These are phyloP conservation scores for Acomys russatus DNA, from an alignment of 2,797 vertebrate species.

Conservation along the genomic window DNA sequence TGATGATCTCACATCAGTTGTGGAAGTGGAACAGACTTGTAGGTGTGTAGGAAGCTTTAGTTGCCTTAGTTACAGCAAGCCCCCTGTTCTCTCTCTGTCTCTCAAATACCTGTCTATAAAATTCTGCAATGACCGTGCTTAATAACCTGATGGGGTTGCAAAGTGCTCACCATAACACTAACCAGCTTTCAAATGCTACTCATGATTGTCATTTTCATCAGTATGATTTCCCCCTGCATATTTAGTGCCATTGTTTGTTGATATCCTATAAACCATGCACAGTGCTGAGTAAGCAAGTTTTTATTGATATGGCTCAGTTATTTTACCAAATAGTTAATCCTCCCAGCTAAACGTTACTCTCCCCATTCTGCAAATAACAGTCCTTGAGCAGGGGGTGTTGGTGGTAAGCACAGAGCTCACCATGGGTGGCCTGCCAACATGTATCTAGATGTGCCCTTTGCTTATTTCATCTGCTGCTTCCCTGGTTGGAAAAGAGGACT, in stretches of 20 bases:
- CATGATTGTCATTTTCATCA: not conserved
- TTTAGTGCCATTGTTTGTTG: not conserved
- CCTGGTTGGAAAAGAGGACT: not conserved
- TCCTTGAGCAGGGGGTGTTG: not conserved
- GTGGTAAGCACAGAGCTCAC: not conserved
- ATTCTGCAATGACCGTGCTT: not conserved
- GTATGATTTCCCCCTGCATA: not conserved
- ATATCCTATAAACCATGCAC: not conserved
- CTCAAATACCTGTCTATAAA: not conserved
- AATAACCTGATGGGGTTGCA: not conserved
- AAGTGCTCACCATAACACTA: not conserved
- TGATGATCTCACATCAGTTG: not conserved
- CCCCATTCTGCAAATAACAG: constrained; percentile 38
- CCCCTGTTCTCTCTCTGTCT: not conserved
- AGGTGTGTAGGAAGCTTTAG: constrained; percentile 1
- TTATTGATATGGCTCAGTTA: constrained; percentile 20
- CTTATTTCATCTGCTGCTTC: not conserved
- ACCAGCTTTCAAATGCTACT: not conserved
- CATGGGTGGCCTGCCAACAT: not conserved
- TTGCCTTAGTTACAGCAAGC: not conserved
- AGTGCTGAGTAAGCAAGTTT: not conserved
- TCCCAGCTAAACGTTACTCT: not conserved
- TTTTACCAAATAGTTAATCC: not conserved
- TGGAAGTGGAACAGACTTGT: not conserved
- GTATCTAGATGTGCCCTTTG: not conserved